These are phyloP conservation scores for Thamnophis sirtalis DNA, from an alignment of 2,113 vertebrate genomes.

Conservation along the genomic window DNA sequence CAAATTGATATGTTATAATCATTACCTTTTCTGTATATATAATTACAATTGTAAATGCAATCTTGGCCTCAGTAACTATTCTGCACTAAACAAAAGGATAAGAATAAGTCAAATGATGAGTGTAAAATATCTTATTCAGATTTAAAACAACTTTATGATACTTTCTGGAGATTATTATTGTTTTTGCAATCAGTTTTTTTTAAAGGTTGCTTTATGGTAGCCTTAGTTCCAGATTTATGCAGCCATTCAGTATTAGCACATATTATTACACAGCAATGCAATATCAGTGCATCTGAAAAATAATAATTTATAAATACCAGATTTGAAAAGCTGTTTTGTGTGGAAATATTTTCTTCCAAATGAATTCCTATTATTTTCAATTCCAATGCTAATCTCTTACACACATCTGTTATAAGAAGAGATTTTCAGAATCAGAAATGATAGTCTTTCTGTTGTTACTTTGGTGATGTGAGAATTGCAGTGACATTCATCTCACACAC, in stretches of 20 bases:
- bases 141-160: constrained; percentile 6
- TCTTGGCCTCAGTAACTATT: background rate
- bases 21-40: constrained; percentile 5
- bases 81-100: constrained; percentile 8
- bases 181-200: background rate
- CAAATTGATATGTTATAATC: constrained; percentile 14
- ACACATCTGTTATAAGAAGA: background rate
- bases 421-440: background rate
- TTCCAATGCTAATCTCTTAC: background rate
- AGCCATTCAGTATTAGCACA: background rate
- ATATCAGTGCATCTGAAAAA: background rate
- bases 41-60: constrained; percentile 23
- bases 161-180: background rate
- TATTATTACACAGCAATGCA: background rate
- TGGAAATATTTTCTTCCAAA: background rate
- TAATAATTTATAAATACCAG: background rate
- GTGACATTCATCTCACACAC: background rate
- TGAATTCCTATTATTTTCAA: background rate
- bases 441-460: background rate
- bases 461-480: background rate
- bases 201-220: background rate
- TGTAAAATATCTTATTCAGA: constrained; percentile 19
- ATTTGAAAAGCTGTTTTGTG: background rate
- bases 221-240: background rate
- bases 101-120: constrained; percentile 8